These are phyloP conservation scores for Linnaemya vulpina DNA, from an alignment of 2,888 invertebrate species.

Conservation along the genomic window DNA sequence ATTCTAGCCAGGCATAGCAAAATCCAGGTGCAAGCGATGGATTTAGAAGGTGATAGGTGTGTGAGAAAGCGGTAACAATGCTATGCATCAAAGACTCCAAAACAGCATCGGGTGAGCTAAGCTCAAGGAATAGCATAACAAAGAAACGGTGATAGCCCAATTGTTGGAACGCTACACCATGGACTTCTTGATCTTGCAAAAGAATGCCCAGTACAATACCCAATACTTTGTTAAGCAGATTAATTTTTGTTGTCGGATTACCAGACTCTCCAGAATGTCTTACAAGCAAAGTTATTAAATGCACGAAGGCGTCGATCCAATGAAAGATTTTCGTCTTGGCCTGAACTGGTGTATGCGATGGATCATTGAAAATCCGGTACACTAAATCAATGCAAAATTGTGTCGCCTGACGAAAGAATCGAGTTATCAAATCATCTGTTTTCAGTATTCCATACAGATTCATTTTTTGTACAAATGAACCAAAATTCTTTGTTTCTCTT, in stretches of 20 bases:
- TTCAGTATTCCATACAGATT: constrained; percentile 97
- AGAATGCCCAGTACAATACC: constrained; percentile 98
- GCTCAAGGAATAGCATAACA: constrained; percentile 97
- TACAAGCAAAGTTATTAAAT: constrained; percentile 96
- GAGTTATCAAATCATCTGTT: constrained; percentile 97
- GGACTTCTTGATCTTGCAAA: constrained; percentile 97
- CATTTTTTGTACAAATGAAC: constrained; percentile 97
- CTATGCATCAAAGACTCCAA: constrained; percentile 95
- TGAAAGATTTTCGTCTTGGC: constrained; percentile 96
- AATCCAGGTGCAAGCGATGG: constrained; percentile 98
- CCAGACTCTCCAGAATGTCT: constrained; percentile 95
- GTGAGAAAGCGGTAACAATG: constrained; percentile 96
- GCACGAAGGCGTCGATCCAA: constrained; percentile 97
- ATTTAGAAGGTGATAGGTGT: constrained; percentile 95
- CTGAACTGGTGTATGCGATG: constrained; percentile 86
- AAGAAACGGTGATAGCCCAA: constrained; percentile 98
- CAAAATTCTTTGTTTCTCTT: constrained; percentile 95
- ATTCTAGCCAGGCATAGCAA: constrained; percentile 98
- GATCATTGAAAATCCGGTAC: constrained; percentile 92
- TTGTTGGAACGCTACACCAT: constrained; percentile 93
- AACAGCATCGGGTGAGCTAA: constrained; percentile 96
- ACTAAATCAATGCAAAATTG: constrained; percentile 98
- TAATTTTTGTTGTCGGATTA: constrained; percentile 96
- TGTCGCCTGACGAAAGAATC: constrained; percentile 98
- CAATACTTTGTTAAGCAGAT: constrained; percentile 95